Base-by-base conservation (phyloP, 2,888 invertebrate species). In the Clitarchus hookeri region DNA sequence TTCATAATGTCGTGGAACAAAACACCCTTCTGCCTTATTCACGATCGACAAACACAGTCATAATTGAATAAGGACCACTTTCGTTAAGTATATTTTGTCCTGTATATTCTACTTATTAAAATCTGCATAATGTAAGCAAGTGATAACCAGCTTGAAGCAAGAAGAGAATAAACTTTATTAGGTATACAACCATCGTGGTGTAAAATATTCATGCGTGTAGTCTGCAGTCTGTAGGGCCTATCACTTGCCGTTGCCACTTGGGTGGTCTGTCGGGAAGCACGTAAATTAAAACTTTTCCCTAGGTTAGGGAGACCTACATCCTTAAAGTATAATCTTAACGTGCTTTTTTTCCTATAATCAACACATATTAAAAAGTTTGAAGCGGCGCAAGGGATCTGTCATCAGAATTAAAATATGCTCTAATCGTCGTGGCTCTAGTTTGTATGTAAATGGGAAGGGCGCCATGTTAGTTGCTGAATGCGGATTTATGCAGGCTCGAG, bases 341-440 rank as follows among this genome's bases (percentile, higher is more conserved):
- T 65, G 65, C n/a, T n/a, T n/a, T 65, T 65, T 8, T 19, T 65
- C 65, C 65, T 23, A n/a, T 65, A 65, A 65, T 65, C 65, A 65
- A 65, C 65, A 65, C 65, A 65, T 65, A 65, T 65, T 65, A n/a
- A 65, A 65, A 65, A 65, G 65, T 65, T n/a, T 9, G 65, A 65
- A 65, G 65, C 8, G 65, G 65, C 65, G n/a, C 16, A 65, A 65
- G 65, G 1, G 65, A 65, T 65, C 65, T n/a, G 65, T 65, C 65
- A 19, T 65, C n/a, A n/a, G 65, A 65, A 65, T 65, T 65, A 65
- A 65, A 65, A 65, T 65, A n/a, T 65, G 65, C 65, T 23, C n/a
- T 12, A 19, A n/a, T 65, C 65, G 65, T 9, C 16, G 65, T 65
- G 16, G n/a, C 65, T n/a, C 65, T 65, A 65, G 65, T 65, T 65